Conservation (phyloP, 2,888 invertebrate species). For the Lycocerus yunnanus region DNA sequence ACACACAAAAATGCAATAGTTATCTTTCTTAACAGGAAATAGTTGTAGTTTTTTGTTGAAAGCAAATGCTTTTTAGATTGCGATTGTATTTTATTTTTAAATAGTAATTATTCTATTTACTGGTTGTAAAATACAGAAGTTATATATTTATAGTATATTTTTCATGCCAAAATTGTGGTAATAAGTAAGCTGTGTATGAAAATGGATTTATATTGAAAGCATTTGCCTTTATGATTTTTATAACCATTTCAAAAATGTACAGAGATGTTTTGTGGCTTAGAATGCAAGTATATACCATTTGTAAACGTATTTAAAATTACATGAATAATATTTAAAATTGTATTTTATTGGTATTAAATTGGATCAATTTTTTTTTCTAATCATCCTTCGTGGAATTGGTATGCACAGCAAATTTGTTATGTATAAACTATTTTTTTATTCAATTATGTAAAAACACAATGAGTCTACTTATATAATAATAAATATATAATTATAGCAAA, state of each 20-base stretch:
- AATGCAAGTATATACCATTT: slow-evolving; percentile 53
- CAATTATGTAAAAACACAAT: background rate
- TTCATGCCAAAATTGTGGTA: slow-evolving; percentile 33
- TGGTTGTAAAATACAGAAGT: slow-evolving; percentile 32
- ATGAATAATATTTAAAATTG: slow-evolving; percentile 22
- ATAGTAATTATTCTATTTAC: slow-evolving; percentile 27
- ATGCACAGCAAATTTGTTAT: background rate
- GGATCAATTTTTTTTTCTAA: background rate
- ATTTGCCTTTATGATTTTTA: slow-evolving; percentile 41
- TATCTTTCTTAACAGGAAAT: slow-evolving; percentile 43
- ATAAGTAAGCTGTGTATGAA: slow-evolving; percentile 28
- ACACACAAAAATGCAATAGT: slow-evolving; percentile 52
- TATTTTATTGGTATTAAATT: background rate
- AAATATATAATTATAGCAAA: background rate
- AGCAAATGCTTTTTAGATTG: slow-evolving; percentile 39
- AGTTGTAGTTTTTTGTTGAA: slow-evolving; percentile 38
- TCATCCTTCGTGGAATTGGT: background rate
- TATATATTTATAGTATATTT: slow-evolving; percentile 35
- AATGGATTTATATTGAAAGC: slow-evolving; percentile 35
- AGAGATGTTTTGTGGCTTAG: slow-evolving; percentile 53
- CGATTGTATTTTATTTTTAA: slow-evolving; percentile 30
- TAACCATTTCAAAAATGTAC: slow-evolving; percentile 45
- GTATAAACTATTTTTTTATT: background rate
- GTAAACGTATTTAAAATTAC: slow-evolving; percentile 51
- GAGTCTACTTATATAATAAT: background rate